These are phyloP conservation scores for Apoderus coryli DNA, from an alignment of 2,888 invertebrate genomes.

Conservation along the genomic window DNA sequence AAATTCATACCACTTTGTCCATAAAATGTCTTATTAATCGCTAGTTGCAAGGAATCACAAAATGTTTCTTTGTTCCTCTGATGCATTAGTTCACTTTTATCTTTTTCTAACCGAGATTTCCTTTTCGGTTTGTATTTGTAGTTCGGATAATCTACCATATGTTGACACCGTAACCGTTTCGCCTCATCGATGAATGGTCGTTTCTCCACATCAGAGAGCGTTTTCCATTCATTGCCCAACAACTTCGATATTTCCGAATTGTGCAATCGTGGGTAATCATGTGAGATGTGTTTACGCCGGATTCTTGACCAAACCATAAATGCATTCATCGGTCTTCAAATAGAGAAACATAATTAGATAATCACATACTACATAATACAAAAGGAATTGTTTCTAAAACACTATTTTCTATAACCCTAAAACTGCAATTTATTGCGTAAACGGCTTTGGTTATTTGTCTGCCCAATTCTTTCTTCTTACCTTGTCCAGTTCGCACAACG, in stretches of 20 bases:
- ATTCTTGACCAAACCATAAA: constrained; percentile 79
- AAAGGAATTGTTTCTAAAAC: constrained; percentile 1
- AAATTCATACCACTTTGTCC: no score
- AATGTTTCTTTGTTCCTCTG: constrained; percentile 5
- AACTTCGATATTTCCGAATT: constrained; percentile 71
- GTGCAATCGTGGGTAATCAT: constrained; percentile 66
- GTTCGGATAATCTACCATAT: constrained; percentile 32
- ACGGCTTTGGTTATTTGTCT: no score
- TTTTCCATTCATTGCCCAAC: constrained; percentile 75
- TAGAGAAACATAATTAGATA: constrained; percentile 42
- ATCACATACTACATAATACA: background rate
- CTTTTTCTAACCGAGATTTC: constrained; percentile 25
- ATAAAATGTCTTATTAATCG: constrained; percentile 17
- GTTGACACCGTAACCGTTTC: constrained; percentile 37
- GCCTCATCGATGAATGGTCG: constrained; percentile 83
- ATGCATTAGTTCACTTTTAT: constrained; percentile 11
- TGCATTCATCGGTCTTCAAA: constrained; percentile 90
- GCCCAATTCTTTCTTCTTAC: no score
- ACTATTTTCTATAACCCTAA: no score
- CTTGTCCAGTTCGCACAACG: no score
- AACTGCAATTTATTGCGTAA: no score
- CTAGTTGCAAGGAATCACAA: constrained; percentile 14
- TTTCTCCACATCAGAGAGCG: constrained; percentile 61
- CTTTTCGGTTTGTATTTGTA: constrained; percentile 32
- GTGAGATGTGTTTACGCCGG: constrained; percentile 67